Evolutionary conservation across 2,113 vertebrate genomes (phyloP), one percentile per base, ranked within the genome.

Genomic region (Tyto alba): DNA sequence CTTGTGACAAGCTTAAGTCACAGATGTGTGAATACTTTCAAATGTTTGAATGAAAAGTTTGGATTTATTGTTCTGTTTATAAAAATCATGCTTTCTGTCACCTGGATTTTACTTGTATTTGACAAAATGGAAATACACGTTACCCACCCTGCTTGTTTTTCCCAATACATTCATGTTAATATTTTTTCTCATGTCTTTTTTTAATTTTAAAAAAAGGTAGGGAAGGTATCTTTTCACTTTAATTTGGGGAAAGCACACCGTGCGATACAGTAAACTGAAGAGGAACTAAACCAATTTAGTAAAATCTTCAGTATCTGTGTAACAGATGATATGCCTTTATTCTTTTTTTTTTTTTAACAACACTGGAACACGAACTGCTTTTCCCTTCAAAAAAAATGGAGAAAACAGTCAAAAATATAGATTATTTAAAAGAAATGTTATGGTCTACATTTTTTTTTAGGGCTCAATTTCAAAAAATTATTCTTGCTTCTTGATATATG

Each of bases 401-500:
- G 21, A 11, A 89, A 85, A 25, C 14, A 59, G 38, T 63, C 6
- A 79, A 62, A 91, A 79, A 36, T 38, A 50, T 2, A 13, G 27
- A 19, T 63, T 57, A 18, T 68, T 77, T 87, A 68, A 19, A 77
- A 47, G 26, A 73, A 68, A 1, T 41, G 11, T 45, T 75, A 22
- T 45, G 59, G 10, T 27, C 36, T 82, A 13, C 2, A 1, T 59
- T 13, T 55, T 67, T 78, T 73, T 86, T 59, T 67, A 43, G 19
- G n/a, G 9, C 5, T 91, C 63, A 89, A 55, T 73, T 89, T 36
- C 7, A 64, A 50, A 47, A 64, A 56, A 1, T 30, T 76, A 10
- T 36, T 88, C 2, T 63, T 6, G 5, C 8, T 18, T 43, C 10
- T 50, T 0, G 0, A 21, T 38, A 57, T 16, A 15, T 6, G 11